These are phyloP conservation scores for Antechinus flavipes DNA, from an alignment of 2,113 vertebrate species.

Conservation along the genomic window DNA sequence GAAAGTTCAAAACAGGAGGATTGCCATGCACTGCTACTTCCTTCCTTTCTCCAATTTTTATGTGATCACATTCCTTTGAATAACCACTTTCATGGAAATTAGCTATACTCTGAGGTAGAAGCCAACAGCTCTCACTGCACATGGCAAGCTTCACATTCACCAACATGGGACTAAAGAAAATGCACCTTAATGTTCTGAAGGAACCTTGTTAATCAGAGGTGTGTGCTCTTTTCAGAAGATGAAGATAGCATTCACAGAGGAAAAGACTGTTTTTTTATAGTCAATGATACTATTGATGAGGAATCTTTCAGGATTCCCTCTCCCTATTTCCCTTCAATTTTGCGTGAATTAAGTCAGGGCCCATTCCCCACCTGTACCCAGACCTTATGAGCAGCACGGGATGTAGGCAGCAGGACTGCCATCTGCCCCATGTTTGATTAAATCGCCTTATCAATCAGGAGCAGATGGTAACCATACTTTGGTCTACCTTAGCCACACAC, in stretches of 20 bases:
- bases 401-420: slow-evolving; percentile 28
- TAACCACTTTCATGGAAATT: not conserved
- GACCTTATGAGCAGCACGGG: not conserved
- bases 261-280: slow-evolving; percentile 27
- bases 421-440: slow-evolving; percentile 19
- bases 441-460: not conserved
- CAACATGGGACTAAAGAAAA: slow-evolving; percentile 50
- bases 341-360: slow-evolving; percentile 30
- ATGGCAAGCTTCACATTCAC: not conserved
- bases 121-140: not conserved
- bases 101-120: not conserved
- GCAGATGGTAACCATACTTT: not conserved
- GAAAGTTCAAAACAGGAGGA: not conserved
- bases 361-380: not conserved
- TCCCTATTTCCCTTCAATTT: not conserved
- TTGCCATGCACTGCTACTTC: not conserved
- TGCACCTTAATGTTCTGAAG: slow-evolving; percentile 45
- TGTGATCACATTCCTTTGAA: not conserved
- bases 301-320: not conserved
- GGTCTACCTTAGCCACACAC: not conserved
- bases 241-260: not conserved
- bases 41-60: not conserved
- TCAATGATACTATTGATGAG: not conserved
- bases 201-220: slow-evolving; percentile 24
- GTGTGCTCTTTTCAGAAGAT: slow-evolving; percentile 61